Evolutionary conservation across 2,888 invertebrate genomes (phyloP).

Genomic region (Dilophus febrilis): DNA sequence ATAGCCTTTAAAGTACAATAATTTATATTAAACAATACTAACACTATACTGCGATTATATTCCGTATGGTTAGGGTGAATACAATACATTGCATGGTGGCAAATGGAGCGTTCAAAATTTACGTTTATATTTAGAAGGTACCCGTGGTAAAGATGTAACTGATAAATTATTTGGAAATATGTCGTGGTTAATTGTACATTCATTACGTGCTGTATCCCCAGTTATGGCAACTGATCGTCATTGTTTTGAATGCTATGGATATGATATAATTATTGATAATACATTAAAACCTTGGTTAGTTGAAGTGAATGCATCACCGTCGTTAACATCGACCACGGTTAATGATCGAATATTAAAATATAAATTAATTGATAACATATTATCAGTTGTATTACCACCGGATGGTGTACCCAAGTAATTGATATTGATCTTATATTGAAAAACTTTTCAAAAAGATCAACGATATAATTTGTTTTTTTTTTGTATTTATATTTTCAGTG

Average conservation of each 20-base stretch:
- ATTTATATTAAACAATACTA: too few relatives aligned
- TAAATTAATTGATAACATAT: constrained; percentile 81
- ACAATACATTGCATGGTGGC: constrained; percentile 85
- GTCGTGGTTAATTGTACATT: constrained; percentile 80
- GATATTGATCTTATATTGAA: constrained; percentile 1
- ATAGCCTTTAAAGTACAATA: too few relatives aligned
- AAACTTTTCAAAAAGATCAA: background rate
- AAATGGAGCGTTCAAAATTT: constrained; percentile 89
- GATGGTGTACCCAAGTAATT: constrained; percentile 72
- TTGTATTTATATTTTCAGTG: constrained; percentile 37
- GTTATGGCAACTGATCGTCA: constrained; percentile 83
- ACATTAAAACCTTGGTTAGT: constrained; percentile 87
- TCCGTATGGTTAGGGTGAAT: constrained; percentile 85
- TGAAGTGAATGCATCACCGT: constrained; percentile 87
- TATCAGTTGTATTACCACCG: constrained; percentile 77
- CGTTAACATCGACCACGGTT: constrained; percentile 82
- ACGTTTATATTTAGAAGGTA: constrained; percentile 76
- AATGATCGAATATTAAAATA: constrained; percentile 88
- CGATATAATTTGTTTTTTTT: background rate
- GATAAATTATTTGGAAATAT: constrained; percentile 79
- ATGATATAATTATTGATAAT: constrained; percentile 91
- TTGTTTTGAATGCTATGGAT: constrained; percentile 70
- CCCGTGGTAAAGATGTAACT: constrained; percentile 72
- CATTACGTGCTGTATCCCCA: constrained; percentile 79
- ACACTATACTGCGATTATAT: too few relatives aligned